These are phyloP conservation scores for Novumbra hubbsi DNA, from an alignment of 2,797 vertebrate genomes.

Conservation along the genomic window DNA sequence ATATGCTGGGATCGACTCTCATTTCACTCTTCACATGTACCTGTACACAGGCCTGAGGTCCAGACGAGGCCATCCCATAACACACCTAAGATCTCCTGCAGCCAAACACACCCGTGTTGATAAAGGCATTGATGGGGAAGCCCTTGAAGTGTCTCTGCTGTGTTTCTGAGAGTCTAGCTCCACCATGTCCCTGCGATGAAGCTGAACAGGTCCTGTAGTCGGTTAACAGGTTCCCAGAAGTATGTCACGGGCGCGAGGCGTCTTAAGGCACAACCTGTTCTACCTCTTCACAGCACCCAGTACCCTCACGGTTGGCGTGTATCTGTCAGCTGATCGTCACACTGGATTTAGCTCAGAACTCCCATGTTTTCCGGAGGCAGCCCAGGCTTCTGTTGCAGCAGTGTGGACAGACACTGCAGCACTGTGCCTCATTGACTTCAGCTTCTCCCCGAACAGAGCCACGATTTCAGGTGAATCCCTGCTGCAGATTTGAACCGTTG, in stretches of 20 bases:
- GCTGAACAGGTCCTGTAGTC: neutral
- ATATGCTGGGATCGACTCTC: too few species aligned
- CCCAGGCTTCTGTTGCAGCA: constrained; percentile 14
- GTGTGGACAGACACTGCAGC: too few species aligned
- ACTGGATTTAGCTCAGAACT: constrained; percentile 12
- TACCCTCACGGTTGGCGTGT: constrained; percentile 8
- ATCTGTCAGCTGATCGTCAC: constrained; percentile 56
- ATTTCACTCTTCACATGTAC: too few species aligned
- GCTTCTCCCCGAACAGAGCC: neutral
- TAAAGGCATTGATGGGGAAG: too few species aligned
- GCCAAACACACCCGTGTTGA: too few species aligned
- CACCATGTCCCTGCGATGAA: neutral
- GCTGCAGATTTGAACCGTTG: neutral
- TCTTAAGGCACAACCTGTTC: constrained; percentile 58
- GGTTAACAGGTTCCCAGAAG: too few species aligned
- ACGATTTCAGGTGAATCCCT: neutral
- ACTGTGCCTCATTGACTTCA: neutral
- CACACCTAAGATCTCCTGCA: too few species aligned
- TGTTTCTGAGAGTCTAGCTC: too few species aligned
- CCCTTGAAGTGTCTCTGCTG: too few species aligned
- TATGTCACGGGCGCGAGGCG: too few species aligned
- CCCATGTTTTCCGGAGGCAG: constrained; percentile 9
- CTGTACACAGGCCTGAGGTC: too few species aligned
- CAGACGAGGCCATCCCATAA: too few species aligned
- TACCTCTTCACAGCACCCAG: constrained; percentile 42